Evolutionary conservation across 1,140 invertebrate species (phyloP).

Genomic region (Philopotamus ludificatus): DNA sequence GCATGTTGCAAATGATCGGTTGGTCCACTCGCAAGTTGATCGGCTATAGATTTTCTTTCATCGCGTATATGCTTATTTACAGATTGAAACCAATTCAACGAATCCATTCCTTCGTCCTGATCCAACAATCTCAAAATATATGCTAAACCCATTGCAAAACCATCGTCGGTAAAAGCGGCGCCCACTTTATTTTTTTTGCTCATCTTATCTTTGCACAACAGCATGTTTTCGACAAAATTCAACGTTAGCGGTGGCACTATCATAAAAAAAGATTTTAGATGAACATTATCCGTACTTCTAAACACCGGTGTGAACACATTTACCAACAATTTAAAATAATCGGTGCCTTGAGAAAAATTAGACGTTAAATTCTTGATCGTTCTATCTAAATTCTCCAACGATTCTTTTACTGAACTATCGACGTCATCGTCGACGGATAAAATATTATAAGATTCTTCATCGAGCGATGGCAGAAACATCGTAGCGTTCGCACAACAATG

Average conservation of each 20-base stretch:
- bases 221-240: conserved; percentile 92
- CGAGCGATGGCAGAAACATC: conserved; percentile 84
- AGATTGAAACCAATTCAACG: conserved; percentile 94
- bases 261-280: conserved; percentile 91
- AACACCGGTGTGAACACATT: conserved; percentile 91
- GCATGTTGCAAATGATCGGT: conserved; percentile 81
- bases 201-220: conserved; percentile 91
- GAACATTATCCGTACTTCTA: conserved; percentile 81
- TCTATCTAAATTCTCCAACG: conserved; percentile 72
- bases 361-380: conserved; percentile 76
- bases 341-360: conserved; percentile 90
- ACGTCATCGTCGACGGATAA: conserved; percentile 59
- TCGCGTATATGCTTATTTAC: conserved; percentile 72
- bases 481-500: conserved; percentile 90
- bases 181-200: conserved; percentile 82
- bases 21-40: conserved; percentile 53
- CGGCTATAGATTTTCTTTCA: conserved; percentile 61
- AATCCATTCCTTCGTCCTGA: conserved; percentile 81
- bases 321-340: conserved; percentile 93
- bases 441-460: conserved; percentile 66
- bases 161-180: conserved; percentile 95
- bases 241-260: conserved; percentile 92
- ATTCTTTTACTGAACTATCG: conserved; percentile 60
- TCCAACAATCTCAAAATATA: conserved; percentile 71
- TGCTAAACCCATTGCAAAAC: conserved; percentile 91